phyloP scores from a whole-genome alignment of 35 echinoderm and acorn worm genomes.

The Chiridota heheva region DNA sequence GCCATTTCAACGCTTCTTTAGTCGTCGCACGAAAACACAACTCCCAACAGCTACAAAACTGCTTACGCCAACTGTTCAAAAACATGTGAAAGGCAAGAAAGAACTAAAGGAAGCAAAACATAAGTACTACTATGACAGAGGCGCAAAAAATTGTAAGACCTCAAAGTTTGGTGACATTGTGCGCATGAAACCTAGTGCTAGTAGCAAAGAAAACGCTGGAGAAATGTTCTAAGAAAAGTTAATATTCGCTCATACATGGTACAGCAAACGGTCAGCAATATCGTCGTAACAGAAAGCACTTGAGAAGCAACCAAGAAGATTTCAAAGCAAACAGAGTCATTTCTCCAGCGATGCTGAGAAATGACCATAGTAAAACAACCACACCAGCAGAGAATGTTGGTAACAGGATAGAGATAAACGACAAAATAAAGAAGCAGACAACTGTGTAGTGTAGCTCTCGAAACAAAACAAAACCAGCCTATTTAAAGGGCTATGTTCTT shows the following conservation, averaged over 20 bases:
- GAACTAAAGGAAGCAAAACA: conserved; percentile 23
- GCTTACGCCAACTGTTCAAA: no score
- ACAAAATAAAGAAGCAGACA: no score
- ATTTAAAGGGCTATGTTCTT: no score
- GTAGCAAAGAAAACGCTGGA: conserved; percentile 5
- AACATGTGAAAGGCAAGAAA: not conserved
- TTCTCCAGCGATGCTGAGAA: no score
- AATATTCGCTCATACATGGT: conserved; percentile 37
- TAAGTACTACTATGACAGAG: conserved; percentile 26
- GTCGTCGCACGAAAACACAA: conserved; percentile 19
- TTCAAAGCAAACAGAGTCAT: no score
- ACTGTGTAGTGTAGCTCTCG: no score
- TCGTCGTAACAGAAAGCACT: conserved; percentile 40
- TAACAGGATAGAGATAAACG: no score
- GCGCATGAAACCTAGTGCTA: not conserved
- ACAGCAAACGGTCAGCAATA: conserved; percentile 7
- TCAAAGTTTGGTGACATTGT: conserved; percentile 19
- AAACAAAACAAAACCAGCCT: no score
- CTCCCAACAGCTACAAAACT: conserved; percentile 21
- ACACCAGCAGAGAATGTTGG: no score
- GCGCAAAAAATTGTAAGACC: not conserved
- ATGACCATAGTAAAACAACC: no score
- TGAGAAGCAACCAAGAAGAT: conserved; percentile 2
- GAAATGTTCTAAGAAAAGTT: conserved; percentile 8
- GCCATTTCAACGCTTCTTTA: conserved; percentile 23